Evolutionary conservation across 2,888 invertebrate genomes (phyloP).

Genomic region (Patella ulyssiponensis): DNA sequence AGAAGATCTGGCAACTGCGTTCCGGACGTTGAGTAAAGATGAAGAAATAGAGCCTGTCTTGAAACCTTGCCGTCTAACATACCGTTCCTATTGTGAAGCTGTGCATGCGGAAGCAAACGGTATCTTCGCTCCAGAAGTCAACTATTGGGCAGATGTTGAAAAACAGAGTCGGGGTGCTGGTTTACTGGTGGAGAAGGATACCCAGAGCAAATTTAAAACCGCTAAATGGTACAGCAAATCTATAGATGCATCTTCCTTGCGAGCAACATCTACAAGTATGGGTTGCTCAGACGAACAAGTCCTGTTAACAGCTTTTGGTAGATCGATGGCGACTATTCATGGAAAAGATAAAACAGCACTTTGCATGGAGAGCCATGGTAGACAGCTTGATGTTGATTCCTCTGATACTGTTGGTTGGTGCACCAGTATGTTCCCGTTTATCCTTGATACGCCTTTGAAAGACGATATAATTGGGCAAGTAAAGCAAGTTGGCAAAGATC

Average conservation of each 20-base stretch:
- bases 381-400: slow-evolving; percentile 1
- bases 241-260: neutral
- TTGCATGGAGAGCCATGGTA: neutral
- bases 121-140: neutral
- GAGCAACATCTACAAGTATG: neutral
- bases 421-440: slow-evolving; percentile 6
- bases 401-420: slow-evolving; percentile 9
- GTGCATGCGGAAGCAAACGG: neutral
- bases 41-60: neutral
- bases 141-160: neutral
- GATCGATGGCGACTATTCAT: neutral
- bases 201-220: neutral
- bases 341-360: neutral
- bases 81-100: neutral
- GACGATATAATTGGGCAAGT: neutral
- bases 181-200: neutral
- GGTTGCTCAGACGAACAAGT: slow-evolving; percentile 1
- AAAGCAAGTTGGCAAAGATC: neutral
- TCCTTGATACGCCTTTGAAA: neutral
- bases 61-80: neutral
- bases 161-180: neutral
- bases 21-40: neutral
- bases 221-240: slow-evolving; percentile 7
- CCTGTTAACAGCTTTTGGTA: neutral
- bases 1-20: neutral